Base-by-base conservation (phyloP, 2,797 vertebrate species). In the Typhlichthys subterraneus region DNA sequence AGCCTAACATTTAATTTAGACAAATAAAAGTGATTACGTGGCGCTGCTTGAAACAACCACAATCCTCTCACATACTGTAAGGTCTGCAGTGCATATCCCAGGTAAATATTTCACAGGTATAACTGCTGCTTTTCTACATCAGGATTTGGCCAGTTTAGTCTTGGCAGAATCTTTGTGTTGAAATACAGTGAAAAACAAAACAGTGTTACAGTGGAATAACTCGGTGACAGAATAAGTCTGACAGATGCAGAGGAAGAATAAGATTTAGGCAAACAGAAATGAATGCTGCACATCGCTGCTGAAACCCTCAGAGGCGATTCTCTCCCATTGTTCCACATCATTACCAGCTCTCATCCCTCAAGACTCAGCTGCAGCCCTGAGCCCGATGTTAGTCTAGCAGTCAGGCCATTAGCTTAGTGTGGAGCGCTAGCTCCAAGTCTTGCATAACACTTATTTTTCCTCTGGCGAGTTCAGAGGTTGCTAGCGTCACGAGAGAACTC, bases 311-410 rank as follows among this genome's bases (percentile, higher is more conserved):
- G 70, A 73, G 57, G 53, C 65, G 70, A 29, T 29, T 87, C 84
- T 83, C 72, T 76, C 83, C 83, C 75, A 80, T 83, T 83, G 78
- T 83, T 88, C 71, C 79, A 80, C 85, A 76, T 77, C 81, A 82
- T 87, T 84, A 82, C 81, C 83, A 85, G 62, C 68, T 77, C 65
- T 2, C 73, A 78, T 80, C 75, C 33, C 54, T 85, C 81, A 80
- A 46, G 63, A 70, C 67, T 33, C 60, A 66, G 54, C 68, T 53
- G 60, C 71, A 77, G 63, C 65, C 76, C 53, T 15, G 13, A 29
- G 57, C 62, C 59, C 66, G 82, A 81, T 70, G 33, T 61, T 54
- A 45, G 15, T 67, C 65, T 66, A 65, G 13, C 59, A 76, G 72
- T 83, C 71, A 66, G 81, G 77, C 67, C 14, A 62, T 73, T 69